Conservation (phyloP, 53 echinoderm and acorn worm genomes). For the Patiria pectinifera region DNA sequence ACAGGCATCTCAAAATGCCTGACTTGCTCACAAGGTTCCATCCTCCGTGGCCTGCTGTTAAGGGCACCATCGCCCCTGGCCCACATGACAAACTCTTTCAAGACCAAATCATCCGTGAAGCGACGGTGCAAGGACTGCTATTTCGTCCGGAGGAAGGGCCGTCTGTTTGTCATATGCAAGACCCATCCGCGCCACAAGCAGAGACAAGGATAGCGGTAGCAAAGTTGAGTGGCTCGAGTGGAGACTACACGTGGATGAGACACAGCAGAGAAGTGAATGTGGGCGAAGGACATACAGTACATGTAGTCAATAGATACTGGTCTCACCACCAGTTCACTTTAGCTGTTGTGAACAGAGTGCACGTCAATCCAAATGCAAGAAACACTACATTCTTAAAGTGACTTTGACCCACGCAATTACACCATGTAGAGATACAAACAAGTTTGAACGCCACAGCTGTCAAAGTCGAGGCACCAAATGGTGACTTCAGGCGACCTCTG, state of each 20-base stretch:
- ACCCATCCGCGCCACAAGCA: constrained; percentile 92
- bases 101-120: constrained; percentile 81
- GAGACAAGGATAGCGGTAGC: constrained; percentile 44
- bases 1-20: neutral
- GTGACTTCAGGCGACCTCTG: too few species aligned
- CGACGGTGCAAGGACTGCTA: constrained; percentile 93
- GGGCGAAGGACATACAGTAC: neutral
- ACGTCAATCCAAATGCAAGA: too few species aligned
- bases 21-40: neutral
- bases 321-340: too few species aligned
- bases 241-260: neutral
- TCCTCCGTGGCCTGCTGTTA: neutral
- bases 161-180: constrained; percentile 81
- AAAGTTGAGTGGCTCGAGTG: neutral
- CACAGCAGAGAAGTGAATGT: neutral
- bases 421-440: too few species aligned
- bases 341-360: too few species aligned
- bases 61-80: neutral
- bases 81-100: constrained; percentile 61
- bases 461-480: too few species aligned
- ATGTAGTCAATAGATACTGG: neutral
- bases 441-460: too few species aligned
- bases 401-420: too few species aligned
- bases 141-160: constrained; percentile 68
- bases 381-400: too few species aligned